Evolutionary conservation across 2,113 vertebrate genomes (phyloP).

Genomic region (Piprites chloris): DNA sequence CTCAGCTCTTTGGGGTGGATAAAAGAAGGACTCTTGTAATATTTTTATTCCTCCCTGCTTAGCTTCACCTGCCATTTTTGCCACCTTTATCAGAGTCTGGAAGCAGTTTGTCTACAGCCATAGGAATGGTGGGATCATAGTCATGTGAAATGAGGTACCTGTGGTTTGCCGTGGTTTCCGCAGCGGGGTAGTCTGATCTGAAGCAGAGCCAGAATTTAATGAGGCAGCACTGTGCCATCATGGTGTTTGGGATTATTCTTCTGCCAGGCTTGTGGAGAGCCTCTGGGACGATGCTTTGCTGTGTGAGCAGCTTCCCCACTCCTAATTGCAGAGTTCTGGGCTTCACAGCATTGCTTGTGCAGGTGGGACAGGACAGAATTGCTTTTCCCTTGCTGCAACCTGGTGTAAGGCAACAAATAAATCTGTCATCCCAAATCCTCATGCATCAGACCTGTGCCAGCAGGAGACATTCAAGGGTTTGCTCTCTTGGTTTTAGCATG

Average conservation of each 20-base stretch:
- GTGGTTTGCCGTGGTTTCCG: background rate
- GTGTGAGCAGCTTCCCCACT: background rate
- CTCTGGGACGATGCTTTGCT: background rate
- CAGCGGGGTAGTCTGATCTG: background rate
- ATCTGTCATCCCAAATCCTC: background rate
- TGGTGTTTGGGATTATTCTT: background rate
- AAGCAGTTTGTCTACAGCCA: background rate
- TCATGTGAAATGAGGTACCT: constrained; percentile 5
- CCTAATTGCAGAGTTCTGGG: background rate
- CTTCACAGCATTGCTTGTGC: accelerated
- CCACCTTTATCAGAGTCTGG: background rate
- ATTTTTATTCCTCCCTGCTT: background rate
- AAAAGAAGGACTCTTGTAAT: background rate
- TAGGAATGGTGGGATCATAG: constrained; percentile 12
- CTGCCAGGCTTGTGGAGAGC: background rate
- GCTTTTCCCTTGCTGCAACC: background rate
- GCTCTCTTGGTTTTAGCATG: background rate
- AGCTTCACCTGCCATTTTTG: constrained; percentile 8
- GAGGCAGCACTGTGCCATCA: background rate
- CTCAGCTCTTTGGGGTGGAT: background rate
- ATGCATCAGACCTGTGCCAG: background rate
- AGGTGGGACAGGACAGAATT: background rate
- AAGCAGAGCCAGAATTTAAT: background rate
- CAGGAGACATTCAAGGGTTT: background rate
- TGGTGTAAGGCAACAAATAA: background rate